Base-by-base conservation (phyloP, 1,140 invertebrate species). In the Drosophila kohkoa region DNA sequence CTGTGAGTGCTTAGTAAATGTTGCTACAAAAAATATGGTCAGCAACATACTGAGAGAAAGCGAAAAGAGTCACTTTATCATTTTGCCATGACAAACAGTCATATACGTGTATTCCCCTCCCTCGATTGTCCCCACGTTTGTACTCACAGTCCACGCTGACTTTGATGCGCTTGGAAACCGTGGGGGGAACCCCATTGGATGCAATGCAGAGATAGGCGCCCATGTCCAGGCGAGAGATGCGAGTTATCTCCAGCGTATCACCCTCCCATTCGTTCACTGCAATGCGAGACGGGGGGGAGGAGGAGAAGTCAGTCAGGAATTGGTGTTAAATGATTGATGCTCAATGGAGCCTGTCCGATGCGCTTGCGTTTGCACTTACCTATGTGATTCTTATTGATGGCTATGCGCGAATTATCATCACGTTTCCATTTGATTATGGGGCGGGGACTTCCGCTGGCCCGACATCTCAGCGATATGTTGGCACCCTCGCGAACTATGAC, bases 101-200 rank as follows among this genome's bases (percentile, higher is more conserved):
- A 59, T 38, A 55, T 8, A 25, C 20, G 20, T 25, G 54, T 55
- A 52, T 8, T 11, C 25, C 57, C 20, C 25, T 0, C 28, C 5
- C 2, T 3, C 5, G 2, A 1, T 11, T 25, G 20, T 25, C 20
- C 20, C 11, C 15, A 1, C 20, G 28, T 5, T 32, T 30, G 20
- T 92, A 97, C 97, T 98, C 93, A 98, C 97, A 98, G 92, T 98
- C 97, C 45, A 98, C 97, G 93, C 97, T 97, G 88, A 98, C 96
- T 95, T 97, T 97, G 82, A 98, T 97, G 91, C 97, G 94, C 93
- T 98, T 98, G 92, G 96, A 97, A 71, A 98, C 97, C 48, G 95
- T 95, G 1, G 96, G 96, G 32, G 96, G 96, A 30, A 96, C 95
- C 2, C 95, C 95, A 86, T 96, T 96, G 87, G 92, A 93, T 80